Percentiles rank a stretch among this genome's conserved stretches.
phyloP scores from a whole-genome alignment of 2,888 invertebrate genomes.

The Hypena proboscidalis region DNA sequence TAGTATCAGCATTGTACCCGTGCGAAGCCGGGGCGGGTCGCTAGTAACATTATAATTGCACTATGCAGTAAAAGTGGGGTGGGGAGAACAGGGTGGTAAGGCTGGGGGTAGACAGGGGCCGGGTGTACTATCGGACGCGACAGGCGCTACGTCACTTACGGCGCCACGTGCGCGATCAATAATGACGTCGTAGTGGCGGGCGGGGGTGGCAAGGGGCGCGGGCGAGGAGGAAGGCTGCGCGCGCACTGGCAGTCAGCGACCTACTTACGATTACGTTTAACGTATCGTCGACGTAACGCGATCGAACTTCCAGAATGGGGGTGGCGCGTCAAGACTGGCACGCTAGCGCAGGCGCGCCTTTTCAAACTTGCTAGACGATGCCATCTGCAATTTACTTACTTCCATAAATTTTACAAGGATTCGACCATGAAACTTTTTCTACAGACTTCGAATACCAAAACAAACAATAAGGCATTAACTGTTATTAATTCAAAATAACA shows the following conservation, averaged over 20 bases:
- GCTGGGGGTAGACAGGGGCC: slow-evolving; percentile 46
- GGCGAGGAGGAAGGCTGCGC: slow-evolving; percentile 57
- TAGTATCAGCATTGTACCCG: no score
- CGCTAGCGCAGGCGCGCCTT: slow-evolving; percentile 51
- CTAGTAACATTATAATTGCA: slow-evolving; percentile 39
- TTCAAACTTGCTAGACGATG: slow-evolving; percentile 35
- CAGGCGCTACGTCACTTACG: slow-evolving; percentile 80
- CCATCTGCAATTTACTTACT: slow-evolving; percentile 27
- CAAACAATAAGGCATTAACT: no score
- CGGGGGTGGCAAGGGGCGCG: slow-evolving; percentile 13
- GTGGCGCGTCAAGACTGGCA: slow-evolving; percentile 40
- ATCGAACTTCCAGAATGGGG: slow-evolving; percentile 67
- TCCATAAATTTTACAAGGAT: slow-evolving; percentile 23
- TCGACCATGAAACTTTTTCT: slow-evolving; percentile 24
- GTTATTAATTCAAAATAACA: no score
- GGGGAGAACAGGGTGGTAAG: slow-evolving; percentile 24
- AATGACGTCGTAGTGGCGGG: slow-evolving; percentile 75
- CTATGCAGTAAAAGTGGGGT: slow-evolving; percentile 52
- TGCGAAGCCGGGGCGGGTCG: no score
- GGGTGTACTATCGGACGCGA: slow-evolving; percentile 69
- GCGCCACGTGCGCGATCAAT: slow-evolving; percentile 84
- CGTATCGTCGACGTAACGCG: slow-evolving; percentile 79
- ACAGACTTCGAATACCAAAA: slow-evolving; percentile 1
- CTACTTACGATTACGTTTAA: slow-evolving; percentile 82
- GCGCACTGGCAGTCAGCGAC: slow-evolving; percentile 71